A percentile compares a stretch with the other conserved stretches of the same genome.
These are phyloP conservation scores for Drosophila mayaguana DNA, from an alignment of 2,888 invertebrate genomes.

Conservation along the genomic window DNA sequence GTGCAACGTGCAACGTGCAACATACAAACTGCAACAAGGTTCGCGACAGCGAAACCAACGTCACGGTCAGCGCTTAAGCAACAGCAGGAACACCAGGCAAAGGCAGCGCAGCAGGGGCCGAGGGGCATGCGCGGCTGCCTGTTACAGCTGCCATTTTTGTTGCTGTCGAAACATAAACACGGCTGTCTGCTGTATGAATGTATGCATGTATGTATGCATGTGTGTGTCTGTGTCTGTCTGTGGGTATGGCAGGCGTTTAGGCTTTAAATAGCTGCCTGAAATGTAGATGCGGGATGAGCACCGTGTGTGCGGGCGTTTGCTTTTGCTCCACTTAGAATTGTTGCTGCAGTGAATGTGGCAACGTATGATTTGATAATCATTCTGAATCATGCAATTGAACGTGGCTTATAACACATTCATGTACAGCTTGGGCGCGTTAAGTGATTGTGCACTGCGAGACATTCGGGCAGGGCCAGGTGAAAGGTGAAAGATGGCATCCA, in stretches of 20 bases:
- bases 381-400: constrained; percentile 18
- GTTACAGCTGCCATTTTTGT: constrained; percentile 54
- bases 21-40: constrained; percentile 55
- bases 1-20: constrained; percentile 50
- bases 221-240: neutral
- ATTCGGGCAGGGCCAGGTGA: neutral
- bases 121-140: neutral
- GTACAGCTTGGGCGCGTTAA: neutral
- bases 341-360: constrained; percentile 19
- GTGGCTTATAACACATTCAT: constrained; percentile 12
- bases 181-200: constrained; percentile 18
- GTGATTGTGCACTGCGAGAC: neutral
- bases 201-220: neutral
- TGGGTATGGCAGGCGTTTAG: constrained; percentile 35
- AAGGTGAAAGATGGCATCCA: neutral
- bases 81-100: constrained; percentile 16
- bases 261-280: constrained; percentile 49
- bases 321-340: constrained; percentile 10
- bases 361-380: constrained; percentile 42
- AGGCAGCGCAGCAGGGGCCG: neutral
- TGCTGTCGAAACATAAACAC: constrained; percentile 57
- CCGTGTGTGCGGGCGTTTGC: constrained; percentile 3
- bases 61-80: constrained; percentile 69
- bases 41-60: constrained; percentile 63
- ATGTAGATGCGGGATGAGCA: constrained; percentile 36